Evolutionary conservation across 2,888 invertebrate genomes (phyloP), one percentile per base, ranked within the genome.

Genomic region (Lasius fuliginosus): DNA sequence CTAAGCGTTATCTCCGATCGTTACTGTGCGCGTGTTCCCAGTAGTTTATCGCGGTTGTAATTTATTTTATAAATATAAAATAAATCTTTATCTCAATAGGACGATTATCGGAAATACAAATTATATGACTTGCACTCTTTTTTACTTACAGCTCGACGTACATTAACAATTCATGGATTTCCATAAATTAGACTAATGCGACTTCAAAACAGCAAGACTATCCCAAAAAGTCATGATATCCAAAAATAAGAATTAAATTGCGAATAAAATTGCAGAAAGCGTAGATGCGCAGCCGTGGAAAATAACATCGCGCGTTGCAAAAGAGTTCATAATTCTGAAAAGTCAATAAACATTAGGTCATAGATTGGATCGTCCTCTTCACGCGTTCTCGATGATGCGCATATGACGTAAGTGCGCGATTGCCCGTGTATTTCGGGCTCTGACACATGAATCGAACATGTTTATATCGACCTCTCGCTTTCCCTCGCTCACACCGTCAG

Each of bases 61-160:
- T 91, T 86, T 86, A 87, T 90, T 91, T 89, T 91, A 91, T 91
- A 91, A 89, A 90, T 90, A 91, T 73, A 69, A 81, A 91, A 90
- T 91, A 91, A 91, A 90, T 85, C 71, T 75, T 83, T 85, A 81
- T 89, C 88, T 85, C 74, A 85, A 87, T 33, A 69, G 36, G 18
- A 64, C 23, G 33, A 69, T 77, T 69, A 68, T 68, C 68, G 56
- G 40, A 56, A 56, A 76, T 68, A 27, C 1, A 11, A 60, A 11
- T 68, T 27, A 40, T 33, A 15, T 11, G 30, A 30, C 40, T 74
- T 15, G 4, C 46, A 23, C 23, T 49, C 18, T 60, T 62, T 62
- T 60, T 46, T 30, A 40, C 3, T 76, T 67, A 40, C 53, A 53
- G 36, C 27, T 65, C 27, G 18, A 53, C 49, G 3, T 46, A n/a